Base-by-base conservation (phyloP, 37 sponge, comb jelly and placozoan species). In the Crambe crambe region DNA sequence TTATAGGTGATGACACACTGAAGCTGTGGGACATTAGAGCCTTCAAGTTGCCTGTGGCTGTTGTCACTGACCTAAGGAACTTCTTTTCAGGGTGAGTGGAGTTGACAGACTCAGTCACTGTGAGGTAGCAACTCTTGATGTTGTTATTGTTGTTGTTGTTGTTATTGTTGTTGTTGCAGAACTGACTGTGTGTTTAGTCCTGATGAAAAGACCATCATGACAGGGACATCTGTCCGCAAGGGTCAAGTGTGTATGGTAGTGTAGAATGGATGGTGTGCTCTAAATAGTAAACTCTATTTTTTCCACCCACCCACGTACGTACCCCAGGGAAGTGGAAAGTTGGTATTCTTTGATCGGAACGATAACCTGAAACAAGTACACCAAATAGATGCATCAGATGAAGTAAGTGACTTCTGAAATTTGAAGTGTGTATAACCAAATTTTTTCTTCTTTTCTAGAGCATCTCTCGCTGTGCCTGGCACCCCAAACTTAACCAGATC, bases 401-500 rank as follows among this genome's bases (percentile, higher is more conserved):
- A 87, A 21, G 91, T 90, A 67, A 81, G 91, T 80, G 20, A 25
- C 2, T 22, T 23, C n/a, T n/a, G n/a, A 30, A 20, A 26, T 31
- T 66, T 8, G 29, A 26, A 18, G 15, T 12, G 37, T 38, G 3
- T 31, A 9, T 31, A 69, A 9, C 40, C 32, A 22, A 18, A 57
- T 37, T 38, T 63, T 36, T 27, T 73, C 64, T 63, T 35, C 39
- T 54, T 37, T 35, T 54, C 63, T 65, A 95, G 91, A 95, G 95
- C 85, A 93, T 91, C 0, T 71, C 84, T 22, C 62, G 89, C 29
- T 73, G 84, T 26, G 54, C 90, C 6, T 97, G 98, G 98, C 98
- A 97, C 59, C 95, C 93, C 12, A 94, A 92, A 41, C 75, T 97
- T 37, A 95, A 97, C 74, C 98, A 97, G 83, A 88, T 97, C 3